Conservation (phyloP, 2,797 vertebrate genomes). For the Acanthis flammea region DNA sequence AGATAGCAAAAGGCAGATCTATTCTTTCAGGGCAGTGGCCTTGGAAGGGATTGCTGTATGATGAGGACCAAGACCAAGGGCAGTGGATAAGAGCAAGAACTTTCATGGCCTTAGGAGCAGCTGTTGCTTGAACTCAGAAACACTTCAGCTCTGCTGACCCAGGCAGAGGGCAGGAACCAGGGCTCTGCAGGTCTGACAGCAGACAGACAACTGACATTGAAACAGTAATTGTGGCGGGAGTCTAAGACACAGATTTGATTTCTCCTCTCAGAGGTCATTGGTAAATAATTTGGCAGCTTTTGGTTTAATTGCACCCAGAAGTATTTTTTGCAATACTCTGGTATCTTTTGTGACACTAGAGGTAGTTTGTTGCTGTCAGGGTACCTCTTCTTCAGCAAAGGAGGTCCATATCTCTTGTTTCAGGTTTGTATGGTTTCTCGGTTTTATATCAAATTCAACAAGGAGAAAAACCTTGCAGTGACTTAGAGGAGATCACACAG, state of each 20-base stretch:
- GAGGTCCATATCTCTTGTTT: neutral
- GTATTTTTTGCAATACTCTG: neutral
- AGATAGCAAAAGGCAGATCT: neutral
- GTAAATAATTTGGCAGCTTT: neutral
- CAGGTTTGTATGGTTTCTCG: neutral
- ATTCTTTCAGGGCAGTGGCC: neutral
- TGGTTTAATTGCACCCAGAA: neutral
- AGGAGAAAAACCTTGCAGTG: neutral
- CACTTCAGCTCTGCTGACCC: slow-evolving; percentile 10
- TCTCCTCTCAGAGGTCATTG: neutral
- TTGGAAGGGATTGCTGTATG: neutral
- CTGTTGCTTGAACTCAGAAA: neutral
- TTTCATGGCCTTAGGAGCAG: neutral
- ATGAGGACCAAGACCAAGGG: rapidly evolving
- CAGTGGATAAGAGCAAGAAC: neutral
- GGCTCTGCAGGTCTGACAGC: neutral
- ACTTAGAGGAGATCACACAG: neutral
- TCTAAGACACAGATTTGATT: neutral
- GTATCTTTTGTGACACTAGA: neutral
- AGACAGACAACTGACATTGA: neutral
- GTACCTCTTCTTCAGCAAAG: neutral
- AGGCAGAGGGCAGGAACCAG: neutral
- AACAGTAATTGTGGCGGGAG: neutral
- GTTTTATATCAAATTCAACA: neutral
- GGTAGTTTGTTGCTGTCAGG: neutral